Evolutionary conservation across 2,113 vertebrate genomes (phyloP).

Genomic region (Periophthalmodon schlosseri): DNA sequence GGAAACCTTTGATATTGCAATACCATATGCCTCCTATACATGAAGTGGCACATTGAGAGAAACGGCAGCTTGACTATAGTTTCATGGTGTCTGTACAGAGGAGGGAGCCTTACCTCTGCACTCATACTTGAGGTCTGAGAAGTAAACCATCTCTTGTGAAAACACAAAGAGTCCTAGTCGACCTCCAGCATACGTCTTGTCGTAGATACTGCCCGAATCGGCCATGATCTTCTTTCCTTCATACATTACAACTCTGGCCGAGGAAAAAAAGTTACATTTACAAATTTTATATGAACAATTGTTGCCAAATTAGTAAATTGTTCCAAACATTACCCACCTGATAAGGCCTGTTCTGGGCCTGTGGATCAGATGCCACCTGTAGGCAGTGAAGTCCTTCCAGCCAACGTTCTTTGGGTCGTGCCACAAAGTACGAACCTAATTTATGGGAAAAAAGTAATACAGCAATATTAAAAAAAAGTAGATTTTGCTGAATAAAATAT

Average conservation of each 20-base stretch:
- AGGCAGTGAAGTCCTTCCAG: slow-evolving; percentile 99
- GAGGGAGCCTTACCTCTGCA: slow-evolving; percentile 88
- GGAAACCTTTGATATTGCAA: too few relatives aligned
- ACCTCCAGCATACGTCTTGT: slow-evolving; percentile 97
- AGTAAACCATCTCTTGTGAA: slow-evolving; percentile 99
- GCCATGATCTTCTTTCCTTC: slow-evolving; percentile 99
- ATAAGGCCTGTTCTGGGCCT: slow-evolving; percentile 96
- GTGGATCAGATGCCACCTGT: slow-evolving; percentile 97
- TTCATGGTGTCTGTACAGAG: neutral
- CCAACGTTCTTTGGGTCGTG: slow-evolving; percentile 95
- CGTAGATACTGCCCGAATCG: slow-evolving; percentile 96
- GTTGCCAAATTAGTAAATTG: neutral
- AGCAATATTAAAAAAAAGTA: neutral
- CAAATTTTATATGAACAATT: neutral
- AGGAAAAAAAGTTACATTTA: neutral
- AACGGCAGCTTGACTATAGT: neutral
- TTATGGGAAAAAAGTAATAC: neutral
- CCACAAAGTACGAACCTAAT: slow-evolving; percentile 94
- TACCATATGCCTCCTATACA: too few relatives aligned
- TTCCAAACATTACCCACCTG: slow-evolving; percentile 74
- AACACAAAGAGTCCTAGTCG: slow-evolving; percentile 96
- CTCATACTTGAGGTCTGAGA: slow-evolving; percentile 99
- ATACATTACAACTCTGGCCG: slow-evolving; percentile 93
- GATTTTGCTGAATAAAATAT: too few relatives aligned
- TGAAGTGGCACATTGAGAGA: too few relatives aligned